Evolutionary conservation across 2,113 vertebrate species (phyloP), one percentile per base, ranked within the genome.

Genomic region (Tragelaphus imberbis): DNA sequence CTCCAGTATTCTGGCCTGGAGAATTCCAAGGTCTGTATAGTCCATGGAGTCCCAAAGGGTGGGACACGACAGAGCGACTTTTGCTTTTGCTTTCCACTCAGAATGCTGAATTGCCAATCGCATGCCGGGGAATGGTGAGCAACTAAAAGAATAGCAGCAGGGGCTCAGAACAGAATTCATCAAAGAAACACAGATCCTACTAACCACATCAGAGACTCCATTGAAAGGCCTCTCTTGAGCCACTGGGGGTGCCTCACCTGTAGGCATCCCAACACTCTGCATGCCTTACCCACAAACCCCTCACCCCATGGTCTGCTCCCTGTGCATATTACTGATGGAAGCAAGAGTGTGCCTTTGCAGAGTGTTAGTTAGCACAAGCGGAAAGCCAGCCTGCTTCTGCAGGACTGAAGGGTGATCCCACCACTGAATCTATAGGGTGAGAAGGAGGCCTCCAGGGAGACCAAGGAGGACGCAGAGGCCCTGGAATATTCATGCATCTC

Each of bases 1-100:
- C 10, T 40, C 36, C 36, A 75, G 10, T 40, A 40, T 40, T 13
- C n/a, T 75, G 68, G 68, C 19, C 19, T 40, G 11, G n/a, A 75
- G n/a, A 40, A 75, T 40, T 75, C 68, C n/a, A 75, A 40, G 19
- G 36, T 75, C 68, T 75, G 10, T 40, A 40, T 75, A 75, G 68
- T 75, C 36, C 36, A 23, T 13, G 36, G 36, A 36, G n/a, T 75
- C 36, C 36, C 68, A 71, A 13, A 40, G 36, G 17, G 68, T 40
- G 1, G 0, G 68, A 40, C 10, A 3, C 19, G 21, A 13, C 68
- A 75, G 36, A 75, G 21, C 0, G 0, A 40, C 68, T 75, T 71
- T 40, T 40, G 68, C 68, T 80, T 49, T 58, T 19, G 6, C 15
- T 36, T 19, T 28, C 12, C 9, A 2, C 19, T 88, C n/a, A 55